Conservation (phyloP, 1,140 invertebrate genomes). For the Drosophila melanica region DNA sequence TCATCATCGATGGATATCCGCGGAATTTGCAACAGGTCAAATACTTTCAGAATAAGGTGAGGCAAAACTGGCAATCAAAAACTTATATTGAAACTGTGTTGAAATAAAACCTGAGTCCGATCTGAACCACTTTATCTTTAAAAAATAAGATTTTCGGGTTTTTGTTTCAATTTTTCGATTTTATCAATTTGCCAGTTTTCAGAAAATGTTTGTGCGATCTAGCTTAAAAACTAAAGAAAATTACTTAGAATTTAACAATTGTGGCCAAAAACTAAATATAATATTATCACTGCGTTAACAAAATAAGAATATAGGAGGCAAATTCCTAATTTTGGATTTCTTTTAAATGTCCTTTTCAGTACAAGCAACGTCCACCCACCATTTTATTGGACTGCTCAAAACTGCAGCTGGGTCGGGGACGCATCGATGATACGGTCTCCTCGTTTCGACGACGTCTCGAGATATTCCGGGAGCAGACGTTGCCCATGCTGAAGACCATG, state of each 20-base stretch:
- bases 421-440: slow-evolving; percentile 92
- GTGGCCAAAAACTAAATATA: no score
- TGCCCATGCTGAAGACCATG: slow-evolving; percentile 93
- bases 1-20: slow-evolving; percentile 96
- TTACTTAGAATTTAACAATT: no score
- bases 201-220: neutral
- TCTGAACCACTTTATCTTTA: no score
- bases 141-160: no score
- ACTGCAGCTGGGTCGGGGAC: slow-evolving; percentile 90
- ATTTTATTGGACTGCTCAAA: slow-evolving; percentile 94
- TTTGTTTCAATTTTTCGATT: no score
- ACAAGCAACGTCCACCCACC: slow-evolving; percentile 89
- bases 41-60: slow-evolving; percentile 93
- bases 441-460: slow-evolving; percentile 92
- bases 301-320: no score
- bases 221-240: no score
- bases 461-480: slow-evolving; percentile 92
- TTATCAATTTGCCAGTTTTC: no score
- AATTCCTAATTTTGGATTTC: neutral
- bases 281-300: no score
- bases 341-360: slow-evolving; percentile 86
- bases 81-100: no score
- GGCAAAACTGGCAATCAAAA: neutral
- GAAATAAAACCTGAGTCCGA: no score
- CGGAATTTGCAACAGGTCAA: slow-evolving; percentile 93